Percentiles rank a stretch among this genome's conserved stretches.
Conservation (phyloP, 2,797 vertebrate species). For the Tragelaphus eurycerus region DNA sequence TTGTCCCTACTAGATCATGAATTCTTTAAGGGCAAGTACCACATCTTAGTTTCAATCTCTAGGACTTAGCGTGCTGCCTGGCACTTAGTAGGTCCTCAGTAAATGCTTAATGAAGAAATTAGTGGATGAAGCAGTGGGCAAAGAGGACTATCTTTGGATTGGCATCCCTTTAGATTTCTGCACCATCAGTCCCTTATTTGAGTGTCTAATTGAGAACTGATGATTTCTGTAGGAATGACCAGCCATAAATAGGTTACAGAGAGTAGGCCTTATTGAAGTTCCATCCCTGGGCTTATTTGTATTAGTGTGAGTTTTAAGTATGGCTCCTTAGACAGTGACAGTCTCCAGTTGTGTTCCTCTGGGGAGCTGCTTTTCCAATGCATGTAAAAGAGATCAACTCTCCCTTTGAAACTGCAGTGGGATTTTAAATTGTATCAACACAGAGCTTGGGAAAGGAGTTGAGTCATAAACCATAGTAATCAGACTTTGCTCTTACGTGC, state of each 20-base stretch:
- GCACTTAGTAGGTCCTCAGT: background rate
- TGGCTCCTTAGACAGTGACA: background rate
- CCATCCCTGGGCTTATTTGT: background rate
- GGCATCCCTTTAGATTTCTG: background rate
- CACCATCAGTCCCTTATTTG: background rate
- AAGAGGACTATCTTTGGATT: background rate
- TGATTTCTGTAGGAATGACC: background rate
- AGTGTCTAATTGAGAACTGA: conserved; percentile 21
- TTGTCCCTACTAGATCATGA: background rate
- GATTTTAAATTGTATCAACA: background rate
- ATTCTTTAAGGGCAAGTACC: background rate
- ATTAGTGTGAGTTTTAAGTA: background rate
- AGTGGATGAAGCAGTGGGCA: background rate
- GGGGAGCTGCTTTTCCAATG: background rate
- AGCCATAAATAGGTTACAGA: background rate
- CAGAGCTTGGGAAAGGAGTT: background rate
- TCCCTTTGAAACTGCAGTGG: background rate
- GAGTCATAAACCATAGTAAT: background rate
- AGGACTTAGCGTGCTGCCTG: background rate
- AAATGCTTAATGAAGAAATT: background rate
- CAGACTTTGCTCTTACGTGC: background rate
- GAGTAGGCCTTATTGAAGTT: background rate
- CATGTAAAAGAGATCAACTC: background rate
- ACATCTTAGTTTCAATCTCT: background rate
- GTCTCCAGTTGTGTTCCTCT: background rate